phyloP scores from a whole-genome alignment of 2,888 invertebrate species.

The Eristalis intricaria region DNA sequence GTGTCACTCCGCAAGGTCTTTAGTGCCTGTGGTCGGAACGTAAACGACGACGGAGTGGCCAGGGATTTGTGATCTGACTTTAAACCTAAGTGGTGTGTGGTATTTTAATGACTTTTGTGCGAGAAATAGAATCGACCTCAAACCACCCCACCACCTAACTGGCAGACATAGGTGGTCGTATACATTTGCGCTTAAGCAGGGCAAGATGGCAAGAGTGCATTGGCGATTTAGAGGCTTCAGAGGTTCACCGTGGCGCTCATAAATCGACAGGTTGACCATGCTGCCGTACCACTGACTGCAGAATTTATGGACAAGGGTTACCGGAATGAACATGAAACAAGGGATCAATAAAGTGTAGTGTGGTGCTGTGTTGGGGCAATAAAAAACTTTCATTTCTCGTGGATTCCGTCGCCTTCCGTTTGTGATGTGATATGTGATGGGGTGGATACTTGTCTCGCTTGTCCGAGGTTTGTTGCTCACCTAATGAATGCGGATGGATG shows the following conservation, averaged over 20 bases:
- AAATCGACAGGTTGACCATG: background rate
- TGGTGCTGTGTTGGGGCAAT: background rate
- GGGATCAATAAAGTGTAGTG: background rate
- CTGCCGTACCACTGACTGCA: background rate
- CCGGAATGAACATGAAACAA: background rate
- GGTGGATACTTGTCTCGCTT: background rate
- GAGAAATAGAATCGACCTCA: background rate
- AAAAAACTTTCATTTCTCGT: background rate
- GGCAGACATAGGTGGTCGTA: background rate
- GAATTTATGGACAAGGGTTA: background rate
- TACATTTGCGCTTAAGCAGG: background rate
- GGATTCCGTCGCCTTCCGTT: background rate
- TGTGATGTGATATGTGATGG: background rate
- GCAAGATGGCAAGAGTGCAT: background rate
- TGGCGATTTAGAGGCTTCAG: background rate
- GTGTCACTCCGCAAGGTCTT: constrained; percentile 9
- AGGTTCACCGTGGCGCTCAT: background rate
- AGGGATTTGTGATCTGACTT: constrained; percentile 50
- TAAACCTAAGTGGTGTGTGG: constrained; percentile 57
- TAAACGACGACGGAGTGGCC: background rate
- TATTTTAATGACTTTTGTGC: constrained; percentile 48
- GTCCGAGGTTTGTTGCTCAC: background rate
- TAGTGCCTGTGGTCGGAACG: background rate
- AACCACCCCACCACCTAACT: too few species aligned
- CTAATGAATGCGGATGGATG: background rate